Conservation (phyloP, 2,888 invertebrate species). For the Zelleria hepariella region DNA sequence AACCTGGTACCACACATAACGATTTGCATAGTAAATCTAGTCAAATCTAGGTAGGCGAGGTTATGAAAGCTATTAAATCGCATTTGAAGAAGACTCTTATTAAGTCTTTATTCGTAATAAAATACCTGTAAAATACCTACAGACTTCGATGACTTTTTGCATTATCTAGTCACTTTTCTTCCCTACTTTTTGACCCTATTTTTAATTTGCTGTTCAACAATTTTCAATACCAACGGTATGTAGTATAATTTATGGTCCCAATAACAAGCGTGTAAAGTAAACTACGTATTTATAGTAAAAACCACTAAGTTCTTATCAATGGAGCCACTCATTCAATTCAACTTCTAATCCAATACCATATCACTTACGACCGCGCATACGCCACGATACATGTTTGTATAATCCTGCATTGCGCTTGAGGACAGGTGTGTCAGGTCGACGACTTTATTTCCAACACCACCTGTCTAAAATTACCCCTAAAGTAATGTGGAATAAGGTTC, state of each 20-base stretch:
- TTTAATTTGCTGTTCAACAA: too few relatives aligned
- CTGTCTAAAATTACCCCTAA: neutral
- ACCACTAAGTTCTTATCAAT: neutral
- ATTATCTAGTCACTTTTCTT: too few relatives aligned
- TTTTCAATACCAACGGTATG: neutral
- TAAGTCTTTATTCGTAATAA: too few relatives aligned
- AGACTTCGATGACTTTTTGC: too few relatives aligned
- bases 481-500: neutral
- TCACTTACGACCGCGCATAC: neutral
- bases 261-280: neutral
- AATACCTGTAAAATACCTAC: too few relatives aligned
- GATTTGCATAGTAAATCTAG: too few relatives aligned
- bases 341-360: neutral
- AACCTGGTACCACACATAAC: too few relatives aligned
- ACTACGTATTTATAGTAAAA: neutral
- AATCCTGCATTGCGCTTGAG: conserved; percentile 15
- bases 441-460: conserved; percentile 31
- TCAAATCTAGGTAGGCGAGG: too few relatives aligned
- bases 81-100: too few relatives aligned
- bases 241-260: too few relatives aligned
- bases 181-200: too few relatives aligned
- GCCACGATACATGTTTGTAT: neutral
- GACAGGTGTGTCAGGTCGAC: conserved; percentile 53
- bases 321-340: neutral
- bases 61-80: too few relatives aligned